Base-by-base conservation (phyloP, 2,797 vertebrate species). In the Garrulus glandarius region DNA sequence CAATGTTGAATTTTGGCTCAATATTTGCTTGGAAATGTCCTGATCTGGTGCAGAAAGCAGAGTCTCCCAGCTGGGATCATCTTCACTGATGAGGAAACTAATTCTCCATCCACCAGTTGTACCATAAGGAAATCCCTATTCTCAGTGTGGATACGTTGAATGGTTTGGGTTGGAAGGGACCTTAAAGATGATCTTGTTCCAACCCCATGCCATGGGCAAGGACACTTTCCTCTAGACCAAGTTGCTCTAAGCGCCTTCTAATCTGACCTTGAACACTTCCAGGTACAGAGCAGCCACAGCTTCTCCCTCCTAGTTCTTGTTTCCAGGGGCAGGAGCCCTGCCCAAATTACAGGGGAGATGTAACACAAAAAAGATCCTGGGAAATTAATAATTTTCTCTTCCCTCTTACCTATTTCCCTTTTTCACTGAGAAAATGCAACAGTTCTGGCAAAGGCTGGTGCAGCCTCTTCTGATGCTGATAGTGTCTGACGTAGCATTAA, bases 401-500 rank as follows among this genome's bases (percentile, higher is more conserved):
- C 18, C 36, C 26, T 74, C 41, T 56, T 53, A 13, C 20, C 10
- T 57, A 30, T 86, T 69, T 86, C 37, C 36, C 27, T 32, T 82
- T 93, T 86, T 79, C 56, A 59, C 52, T 89, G 63, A 75, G 90
- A 77, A 93, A 68, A 59, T 15, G n/a, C 61, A 53, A 6, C 55
- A 22, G 41, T 64, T 93, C 63, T 91, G 70, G 65, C 79, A 87
- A 26, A 84, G 37, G 19, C 80, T 84, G 59, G 21, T 72, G 47
- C 71, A 76, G 77, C 37, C 13, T 86, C 32, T 86, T 63, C 44
- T 95, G 95, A 96, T 1, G 12, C 89, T 95, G 94, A 95, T 96
- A 41, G 18, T 74, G 63, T 88, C 89, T 96, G 95, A 94, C 89
- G 74, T 77, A 60, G 76, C 85, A 92, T 95, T 96, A 96, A 93